Evolutionary conservation across 2,113 vertebrate genomes (phyloP).

Genomic region (Cynopterus brachyotis): DNA sequence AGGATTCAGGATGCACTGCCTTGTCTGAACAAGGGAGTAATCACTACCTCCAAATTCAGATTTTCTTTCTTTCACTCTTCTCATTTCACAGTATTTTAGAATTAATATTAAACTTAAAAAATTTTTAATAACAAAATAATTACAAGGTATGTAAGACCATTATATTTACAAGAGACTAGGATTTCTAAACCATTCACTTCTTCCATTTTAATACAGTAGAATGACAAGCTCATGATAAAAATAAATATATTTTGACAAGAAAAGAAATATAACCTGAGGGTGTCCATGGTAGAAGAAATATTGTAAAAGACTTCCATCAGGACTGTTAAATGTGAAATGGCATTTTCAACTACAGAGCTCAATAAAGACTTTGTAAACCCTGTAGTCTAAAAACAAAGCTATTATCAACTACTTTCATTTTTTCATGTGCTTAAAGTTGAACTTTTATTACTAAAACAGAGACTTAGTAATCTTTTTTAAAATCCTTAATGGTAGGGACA

Average conservation of each 20-base stretch:
- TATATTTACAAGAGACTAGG: constrained; percentile 38
- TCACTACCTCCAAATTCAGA: constrained; percentile 37
- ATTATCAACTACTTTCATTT: not conserved
- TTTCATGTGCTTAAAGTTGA: not conserved
- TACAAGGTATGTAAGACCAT: constrained; percentile 43
- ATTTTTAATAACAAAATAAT: constrained; percentile 43
- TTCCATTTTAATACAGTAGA: constrained; percentile 68
- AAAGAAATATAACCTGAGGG: constrained; percentile 79
- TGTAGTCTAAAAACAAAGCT: not conserved
- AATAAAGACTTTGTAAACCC: constrained; percentile 38
- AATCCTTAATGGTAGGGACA: not conserved
- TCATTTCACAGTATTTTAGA: constrained; percentile 42
- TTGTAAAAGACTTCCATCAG: constrained; percentile 72
- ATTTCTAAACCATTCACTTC: constrained; percentile 41
- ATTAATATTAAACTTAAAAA: constrained; percentile 64
- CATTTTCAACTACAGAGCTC: constrained; percentile 68
- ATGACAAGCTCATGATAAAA: constrained; percentile 82
- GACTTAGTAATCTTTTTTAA: not conserved
- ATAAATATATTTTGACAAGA: constrained; percentile 86
- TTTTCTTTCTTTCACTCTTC: not conserved
- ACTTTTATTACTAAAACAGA: not conserved
- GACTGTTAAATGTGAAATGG: constrained; percentile 74
- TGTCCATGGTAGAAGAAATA: constrained; percentile 73
- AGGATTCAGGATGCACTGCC: not conserved
- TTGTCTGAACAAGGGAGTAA: constrained; percentile 52